Conservation (phyloP, 2,113 vertebrate genomes). For the Phaetusa simplex region DNA sequence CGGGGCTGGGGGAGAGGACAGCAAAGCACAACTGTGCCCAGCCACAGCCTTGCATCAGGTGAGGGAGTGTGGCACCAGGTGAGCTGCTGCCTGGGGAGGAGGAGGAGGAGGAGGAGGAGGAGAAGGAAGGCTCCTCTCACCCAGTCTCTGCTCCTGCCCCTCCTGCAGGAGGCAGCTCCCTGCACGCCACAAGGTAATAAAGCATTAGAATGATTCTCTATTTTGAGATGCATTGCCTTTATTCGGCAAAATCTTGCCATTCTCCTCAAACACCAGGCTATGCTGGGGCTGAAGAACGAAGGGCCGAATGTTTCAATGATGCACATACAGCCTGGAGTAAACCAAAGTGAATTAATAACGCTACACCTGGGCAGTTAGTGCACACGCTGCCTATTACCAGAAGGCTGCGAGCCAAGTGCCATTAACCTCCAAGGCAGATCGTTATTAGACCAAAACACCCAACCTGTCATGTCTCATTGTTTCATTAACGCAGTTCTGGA, state of each 20-base stretch:
- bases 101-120: not conserved
- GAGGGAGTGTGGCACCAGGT: rapidly evolving
- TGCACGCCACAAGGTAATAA: not conserved
- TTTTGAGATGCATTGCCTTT: not conserved
- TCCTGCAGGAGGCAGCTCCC: not conserved
- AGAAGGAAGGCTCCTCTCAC: not conserved
- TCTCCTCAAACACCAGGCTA: not conserved
- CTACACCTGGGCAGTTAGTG: conserved; percentile 30
- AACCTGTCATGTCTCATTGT: conserved; percentile 61
- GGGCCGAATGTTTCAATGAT: not conserved
- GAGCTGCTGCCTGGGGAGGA: not conserved
- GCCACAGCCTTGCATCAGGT: not conserved
- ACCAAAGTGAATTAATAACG: not conserved
- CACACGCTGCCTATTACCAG: not conserved
- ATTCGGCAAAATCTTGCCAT: not conserved
- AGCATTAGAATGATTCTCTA: not conserved
- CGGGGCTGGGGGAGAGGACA: not conserved
- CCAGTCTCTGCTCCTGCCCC: not conserved
- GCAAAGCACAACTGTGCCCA: not conserved
- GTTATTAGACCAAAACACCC: conserved; percentile 48
- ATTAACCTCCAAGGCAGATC: conserved; percentile 62
- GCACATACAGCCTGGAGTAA: not conserved
- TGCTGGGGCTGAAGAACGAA: not conserved
- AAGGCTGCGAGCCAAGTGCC: conserved; percentile 3
- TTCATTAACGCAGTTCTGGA: conserved; percentile 65